phyloP scores from a whole-genome alignment of 2,113 vertebrate genomes.

The Himantopus leucocephalus region DNA sequence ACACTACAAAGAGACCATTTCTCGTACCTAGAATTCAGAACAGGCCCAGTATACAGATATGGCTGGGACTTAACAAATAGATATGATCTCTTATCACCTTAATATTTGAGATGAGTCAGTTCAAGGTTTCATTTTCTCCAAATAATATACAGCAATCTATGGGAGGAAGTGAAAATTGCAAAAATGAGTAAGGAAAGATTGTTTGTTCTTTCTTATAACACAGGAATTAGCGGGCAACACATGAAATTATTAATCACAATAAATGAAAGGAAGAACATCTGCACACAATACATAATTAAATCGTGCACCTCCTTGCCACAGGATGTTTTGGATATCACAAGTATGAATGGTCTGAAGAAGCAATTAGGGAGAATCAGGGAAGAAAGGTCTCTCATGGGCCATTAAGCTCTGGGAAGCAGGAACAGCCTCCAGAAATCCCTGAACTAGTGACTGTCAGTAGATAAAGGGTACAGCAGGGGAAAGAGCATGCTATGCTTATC shows the following conservation, averaged over 20 bases:
- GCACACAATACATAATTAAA: neutral
- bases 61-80: neutral
- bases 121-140: neutral
- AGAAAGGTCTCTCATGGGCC: neutral
- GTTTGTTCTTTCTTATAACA: neutral
- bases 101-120: neutral
- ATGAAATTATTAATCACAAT: neutral
- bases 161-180: neutral
- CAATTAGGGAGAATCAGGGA: neutral
- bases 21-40: neutral
- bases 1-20: neutral
- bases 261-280: neutral
- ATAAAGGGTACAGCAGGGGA: neutral
- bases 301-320: neutral
- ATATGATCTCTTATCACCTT: neutral
- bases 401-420: neutral
- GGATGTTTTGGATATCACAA: neutral
- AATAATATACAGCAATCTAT: neutral
- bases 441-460: neutral
- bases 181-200: neutral
- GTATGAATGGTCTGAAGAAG: neutral
- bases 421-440: neutral
- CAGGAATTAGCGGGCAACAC: neutral
- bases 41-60: neutral
- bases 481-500: neutral